Evolutionary conservation across 2,888 invertebrate species (phyloP), one percentile per base, ranked within the genome.

Genomic region (Stegophylla sp.): DNA sequence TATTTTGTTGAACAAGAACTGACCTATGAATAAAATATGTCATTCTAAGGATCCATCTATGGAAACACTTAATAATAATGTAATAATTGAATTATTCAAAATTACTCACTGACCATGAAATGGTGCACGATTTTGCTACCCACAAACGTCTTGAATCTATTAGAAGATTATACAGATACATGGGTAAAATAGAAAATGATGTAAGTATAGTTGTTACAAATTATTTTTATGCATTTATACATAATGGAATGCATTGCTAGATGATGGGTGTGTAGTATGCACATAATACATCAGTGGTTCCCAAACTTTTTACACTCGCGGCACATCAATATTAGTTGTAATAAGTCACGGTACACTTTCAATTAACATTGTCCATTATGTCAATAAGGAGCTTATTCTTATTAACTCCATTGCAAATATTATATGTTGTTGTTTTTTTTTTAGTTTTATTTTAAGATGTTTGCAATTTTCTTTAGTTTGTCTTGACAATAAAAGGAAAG

Each of bases 11-110:
- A 34, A 34, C 7, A 34, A 34, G 34, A 5, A 34, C 7, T 5
- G 34, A 34, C 34, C 34, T 34, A 34, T 7, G 7, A 3, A 3
- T 34, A n/a, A 34, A 34, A 34, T 34, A n/a, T 51, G 15, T n/a
- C 20, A 51, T 34, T 69, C 15, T n/a, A 34, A 69, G 51, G 7
- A 51, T 71, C 34, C 34, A 53, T 26, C 13, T 45, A 26, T 26
- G 2, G 12, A n/a, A 45, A 7, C 7, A 71, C 0, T n/a, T n/a
- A 28, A 53, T 41, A 48, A 48, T 67, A 41, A 23, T 56, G 26
- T 26, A 56, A 71, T 59, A 72, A 73, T 59, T 59, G 17, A 73
- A 73, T 73, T 61, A 45, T 73, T 73, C 45, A 61, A 73, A 45
- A 73, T 45, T 26, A 73, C 61, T 43, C 5, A 28, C 45, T 45